Evolutionary conservation across 2,888 invertebrate genomes (phyloP).

Genomic region (Pelosia muscerda): DNA sequence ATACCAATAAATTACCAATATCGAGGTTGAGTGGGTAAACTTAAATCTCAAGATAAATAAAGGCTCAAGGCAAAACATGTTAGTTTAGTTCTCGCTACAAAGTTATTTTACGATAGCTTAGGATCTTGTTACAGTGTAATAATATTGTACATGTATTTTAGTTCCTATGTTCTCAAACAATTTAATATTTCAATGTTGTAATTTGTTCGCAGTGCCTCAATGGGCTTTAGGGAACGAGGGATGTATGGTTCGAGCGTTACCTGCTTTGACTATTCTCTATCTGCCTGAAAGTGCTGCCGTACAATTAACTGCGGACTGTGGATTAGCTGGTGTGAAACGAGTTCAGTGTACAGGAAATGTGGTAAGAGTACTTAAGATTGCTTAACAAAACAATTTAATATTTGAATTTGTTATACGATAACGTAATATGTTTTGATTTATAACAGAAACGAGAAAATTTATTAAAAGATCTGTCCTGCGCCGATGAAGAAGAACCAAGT

Average conservation of each 20-base stretch:
- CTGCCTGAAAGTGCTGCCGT: constrained; percentile 92
- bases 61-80: constrained; percentile 29
- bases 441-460: constrained; percentile 88
- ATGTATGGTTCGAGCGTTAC: constrained; percentile 90
- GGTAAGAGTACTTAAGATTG: constrained; percentile 76
- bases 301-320: constrained; percentile 92
- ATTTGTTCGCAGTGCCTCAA: constrained; percentile 88
- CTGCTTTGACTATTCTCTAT: constrained; percentile 91
- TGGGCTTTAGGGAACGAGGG: constrained; percentile 91
- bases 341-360: constrained; percentile 92
- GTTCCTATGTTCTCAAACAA: neutral
- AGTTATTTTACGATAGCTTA: constrained; percentile 37
- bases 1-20: constrained; percentile 9
- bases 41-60: constrained; percentile 40
- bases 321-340: constrained; percentile 90
- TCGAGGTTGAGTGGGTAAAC: constrained; percentile 14
- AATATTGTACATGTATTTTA: constrained; percentile 2
- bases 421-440: constrained; percentile 20
- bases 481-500: constrained; percentile 79
- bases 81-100: constrained; percentile 31
- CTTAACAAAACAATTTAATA: neutral
- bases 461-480: constrained; percentile 87
- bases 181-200: neutral
- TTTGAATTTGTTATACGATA: neutral
- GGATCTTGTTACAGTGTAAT: constrained; percentile 19